A percentile compares a stretch with the other conserved stretches of the same genome.
Conservation (phyloP, 2,888 invertebrate species). For the Branchipolynoe longqiensis region DNA sequence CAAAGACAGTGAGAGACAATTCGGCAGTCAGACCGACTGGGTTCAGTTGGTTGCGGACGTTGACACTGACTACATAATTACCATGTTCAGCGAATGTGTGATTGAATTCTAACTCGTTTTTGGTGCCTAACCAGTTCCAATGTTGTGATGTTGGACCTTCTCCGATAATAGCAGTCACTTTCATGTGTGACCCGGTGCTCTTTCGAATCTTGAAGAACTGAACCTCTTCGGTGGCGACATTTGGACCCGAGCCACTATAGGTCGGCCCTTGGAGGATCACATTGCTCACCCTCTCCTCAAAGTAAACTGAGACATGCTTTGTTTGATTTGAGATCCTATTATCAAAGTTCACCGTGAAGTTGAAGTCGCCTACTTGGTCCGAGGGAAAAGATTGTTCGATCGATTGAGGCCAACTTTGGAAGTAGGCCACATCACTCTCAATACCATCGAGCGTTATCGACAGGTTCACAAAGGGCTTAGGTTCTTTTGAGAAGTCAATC, state of each 20-base stretch:
- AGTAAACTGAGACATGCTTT: not conserved
- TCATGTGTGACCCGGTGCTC: not conserved
- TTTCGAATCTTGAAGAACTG: not conserved
- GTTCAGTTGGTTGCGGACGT: not conserved
- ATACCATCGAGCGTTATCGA: not conserved
- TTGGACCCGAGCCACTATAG: not conserved
- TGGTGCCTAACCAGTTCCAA: no score
- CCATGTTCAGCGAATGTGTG: not conserved
- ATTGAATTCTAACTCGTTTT: no score
- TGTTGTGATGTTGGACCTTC: no score
- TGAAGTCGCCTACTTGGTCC: not conserved
- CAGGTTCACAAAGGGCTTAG: not conserved
- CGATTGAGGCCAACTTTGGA: not conserved
- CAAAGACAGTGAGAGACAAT: no score
- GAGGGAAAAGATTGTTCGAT: not conserved
- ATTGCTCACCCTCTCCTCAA: not conserved
- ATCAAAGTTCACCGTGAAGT: not conserved
- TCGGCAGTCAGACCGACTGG: not conserved
- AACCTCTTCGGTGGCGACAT: not conserved
- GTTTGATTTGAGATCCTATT: conserved; percentile 11
- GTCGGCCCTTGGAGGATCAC: not conserved
- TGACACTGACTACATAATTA: not conserved
- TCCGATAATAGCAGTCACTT: not conserved
- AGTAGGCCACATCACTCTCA: no score
- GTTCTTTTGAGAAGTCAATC: not conserved